phyloP scores from a whole-genome alignment of 2,113 vertebrate species.

The Oplegnathus fasciatus region DNA sequence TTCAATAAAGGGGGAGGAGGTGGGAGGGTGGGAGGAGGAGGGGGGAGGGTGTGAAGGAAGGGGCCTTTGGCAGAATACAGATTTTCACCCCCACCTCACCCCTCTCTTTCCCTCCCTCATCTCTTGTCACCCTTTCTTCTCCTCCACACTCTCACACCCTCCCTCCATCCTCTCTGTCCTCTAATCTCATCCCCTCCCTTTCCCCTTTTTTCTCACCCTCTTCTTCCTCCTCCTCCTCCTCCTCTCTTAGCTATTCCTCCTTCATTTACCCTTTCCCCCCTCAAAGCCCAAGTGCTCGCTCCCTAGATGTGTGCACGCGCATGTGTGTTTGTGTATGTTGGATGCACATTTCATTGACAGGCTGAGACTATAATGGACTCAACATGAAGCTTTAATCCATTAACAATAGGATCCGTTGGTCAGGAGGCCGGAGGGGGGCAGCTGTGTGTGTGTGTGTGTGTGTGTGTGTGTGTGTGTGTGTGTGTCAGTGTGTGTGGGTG shows the following conservation, averaged over 20 bases:
- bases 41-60: constrained; percentile 56
- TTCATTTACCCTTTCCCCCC: constrained; percentile 78
- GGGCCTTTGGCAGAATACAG: constrained; percentile 73
- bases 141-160: constrained; percentile 67
- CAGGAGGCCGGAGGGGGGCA: constrained; percentile 65
- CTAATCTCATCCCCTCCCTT: constrained; percentile 68
- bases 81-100: constrained; percentile 24
- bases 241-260: constrained; percentile 67
- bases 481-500: not conserved
- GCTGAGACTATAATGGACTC: constrained; percentile 83
- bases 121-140: constrained; percentile 76
- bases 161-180: constrained; percentile 69
- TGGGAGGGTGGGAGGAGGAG: constrained; percentile 2
- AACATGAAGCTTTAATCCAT: constrained; percentile 85
- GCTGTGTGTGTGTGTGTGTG: constrained; percentile 14
- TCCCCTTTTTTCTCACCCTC: constrained; percentile 51
- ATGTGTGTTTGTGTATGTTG: constrained; percentile 81
- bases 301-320: constrained; percentile 65
- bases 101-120: constrained; percentile 31
- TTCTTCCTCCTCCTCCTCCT: constrained; percentile 15
- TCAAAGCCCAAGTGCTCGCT: constrained; percentile 45
- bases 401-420: constrained; percentile 82
- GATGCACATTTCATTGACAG: constrained; percentile 86
- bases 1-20: constrained; percentile 69
- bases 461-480: constrained; percentile 24